These are phyloP conservation scores for Habropoda laboriosa DNA, from an alignment of 1,140 invertebrate genomes.

Conservation along the genomic window DNA sequence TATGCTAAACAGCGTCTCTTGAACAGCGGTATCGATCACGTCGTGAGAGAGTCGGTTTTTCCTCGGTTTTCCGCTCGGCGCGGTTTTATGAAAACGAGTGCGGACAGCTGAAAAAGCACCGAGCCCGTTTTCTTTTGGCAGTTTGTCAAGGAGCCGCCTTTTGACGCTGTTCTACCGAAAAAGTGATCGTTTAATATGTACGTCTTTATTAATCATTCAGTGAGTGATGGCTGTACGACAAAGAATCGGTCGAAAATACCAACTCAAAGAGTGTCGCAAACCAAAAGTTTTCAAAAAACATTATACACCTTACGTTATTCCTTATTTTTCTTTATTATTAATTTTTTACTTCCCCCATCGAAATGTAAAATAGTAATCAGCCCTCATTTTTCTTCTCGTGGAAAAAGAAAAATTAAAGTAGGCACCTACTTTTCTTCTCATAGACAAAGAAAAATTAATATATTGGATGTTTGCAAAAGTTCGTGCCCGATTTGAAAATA, in stretches of 20 bases:
- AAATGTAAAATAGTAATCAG: no score
- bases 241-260: not conserved
- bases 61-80: conserved; percentile 1
- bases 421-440: no score
- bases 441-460: no score
- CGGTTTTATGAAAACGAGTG: conserved; percentile 17
- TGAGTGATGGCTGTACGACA: conserved; percentile 10
- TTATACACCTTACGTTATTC: no score
- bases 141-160: conserved; percentile 8
- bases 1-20: conserved; percentile 28
- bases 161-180: not conserved
- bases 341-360: no score
- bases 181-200: conserved; percentile 42
- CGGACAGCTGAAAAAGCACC: not conserved
- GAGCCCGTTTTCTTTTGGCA: not conserved
- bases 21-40: conserved; percentile 28
- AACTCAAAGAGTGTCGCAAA: no score
- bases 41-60: not conserved
- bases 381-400: no score
- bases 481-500: no score
- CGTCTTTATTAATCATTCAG: conserved; percentile 46
- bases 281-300: no score
- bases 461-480: no score
- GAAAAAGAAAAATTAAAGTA: no score
- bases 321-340: no score